phyloP scores from a whole-genome alignment of 1,140 invertebrate species.

The Micrasema minimum region DNA sequence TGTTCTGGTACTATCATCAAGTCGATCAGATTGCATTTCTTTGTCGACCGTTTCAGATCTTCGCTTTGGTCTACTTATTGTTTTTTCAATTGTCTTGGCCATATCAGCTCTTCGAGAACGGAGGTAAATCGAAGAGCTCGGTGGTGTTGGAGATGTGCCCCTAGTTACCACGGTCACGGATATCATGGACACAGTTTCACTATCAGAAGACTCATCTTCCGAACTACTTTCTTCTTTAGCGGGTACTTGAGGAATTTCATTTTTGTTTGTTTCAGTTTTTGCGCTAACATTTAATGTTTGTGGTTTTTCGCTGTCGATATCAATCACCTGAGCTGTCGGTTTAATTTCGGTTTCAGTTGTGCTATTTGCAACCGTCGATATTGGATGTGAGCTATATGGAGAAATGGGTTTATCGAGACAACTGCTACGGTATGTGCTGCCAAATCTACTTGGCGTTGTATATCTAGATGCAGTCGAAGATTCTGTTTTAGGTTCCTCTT shows the following conservation, averaged over 20 bases:
- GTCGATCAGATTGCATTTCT: constrained; percentile 75
- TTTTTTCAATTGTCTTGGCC: constrained; percentile 76
- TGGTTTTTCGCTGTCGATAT: background rate
- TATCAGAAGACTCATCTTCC: constrained; percentile 51
- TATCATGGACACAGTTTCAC: constrained; percentile 57
- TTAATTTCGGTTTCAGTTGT: constrained; percentile 22
- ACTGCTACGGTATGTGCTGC: constrained; percentile 40
- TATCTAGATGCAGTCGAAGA: constrained; percentile 55
- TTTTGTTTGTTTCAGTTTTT: constrained; percentile 49
- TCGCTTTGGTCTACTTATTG: constrained; percentile 68
- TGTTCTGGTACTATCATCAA: constrained; percentile 72
- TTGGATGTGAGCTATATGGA: constrained; percentile 4
- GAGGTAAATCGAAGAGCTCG: constrained; percentile 73
- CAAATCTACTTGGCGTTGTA: constrained; percentile 38
- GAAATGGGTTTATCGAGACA: constrained; percentile 31
- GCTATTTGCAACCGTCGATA: background rate
- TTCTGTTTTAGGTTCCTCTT: constrained; percentile 58
- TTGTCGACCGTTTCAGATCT: constrained; percentile 70
- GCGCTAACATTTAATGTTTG: too few species aligned
- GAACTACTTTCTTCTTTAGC: constrained; percentile 48
- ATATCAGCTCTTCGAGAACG: constrained; percentile 75
- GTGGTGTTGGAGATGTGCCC: constrained; percentile 80
- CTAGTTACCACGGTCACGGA: constrained; percentile 75
- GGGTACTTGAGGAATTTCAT: constrained; percentile 49
- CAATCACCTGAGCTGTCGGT: background rate